Base-by-base conservation (phyloP, 2,888 invertebrate genomes). In the Amiota communis region DNA sequence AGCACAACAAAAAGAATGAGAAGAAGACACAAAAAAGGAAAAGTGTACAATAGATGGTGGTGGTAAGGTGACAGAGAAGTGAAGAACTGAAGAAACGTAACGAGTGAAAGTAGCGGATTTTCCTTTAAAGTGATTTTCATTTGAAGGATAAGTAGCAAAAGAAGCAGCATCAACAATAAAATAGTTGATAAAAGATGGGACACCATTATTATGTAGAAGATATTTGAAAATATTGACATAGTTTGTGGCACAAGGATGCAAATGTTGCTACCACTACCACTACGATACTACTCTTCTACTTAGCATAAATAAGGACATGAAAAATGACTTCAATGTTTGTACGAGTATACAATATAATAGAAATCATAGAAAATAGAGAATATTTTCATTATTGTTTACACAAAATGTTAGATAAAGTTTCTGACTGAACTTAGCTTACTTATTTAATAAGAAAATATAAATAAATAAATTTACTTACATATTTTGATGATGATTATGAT, bases 81-180 rank as follows among this genome's bases (percentile, higher is more conserved):
- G 12, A 51, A n/a, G 12, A 51, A 51, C 53, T 51, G 3, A 51
- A 2, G 11, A n/a, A 51, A n/a, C 23, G 23, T 2, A 51, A n/a
- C n/a, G 53, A 64, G 48, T 65, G 48, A 65, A 65, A 65, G 65
- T 65, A 48, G 48, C 65, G 65, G 15, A 65, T 15, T 65, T 65
- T 48, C 9, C 36, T 63, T 47, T 46, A 65, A 65, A 65, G 48
- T 65, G 47, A 65, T 48, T 65, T 65, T 65, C 65, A 65, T 65
- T 65, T 48, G 65, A 47, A 65, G 48, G 15, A 48, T 65, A 48
- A 65, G 65, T 20, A 59, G n/a, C 17, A 15, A 11, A 11, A 9
- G 59, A 59, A 65, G 65, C 64, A 59, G n/a, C 59, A 15, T n/a
- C 11, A 17, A 17, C 11, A n/a, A n/a, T 11, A 63, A 23, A 36